Evolutionary conservation across 2,888 invertebrate species (phyloP).

Genomic region (Prenolepis imparis): DNA sequence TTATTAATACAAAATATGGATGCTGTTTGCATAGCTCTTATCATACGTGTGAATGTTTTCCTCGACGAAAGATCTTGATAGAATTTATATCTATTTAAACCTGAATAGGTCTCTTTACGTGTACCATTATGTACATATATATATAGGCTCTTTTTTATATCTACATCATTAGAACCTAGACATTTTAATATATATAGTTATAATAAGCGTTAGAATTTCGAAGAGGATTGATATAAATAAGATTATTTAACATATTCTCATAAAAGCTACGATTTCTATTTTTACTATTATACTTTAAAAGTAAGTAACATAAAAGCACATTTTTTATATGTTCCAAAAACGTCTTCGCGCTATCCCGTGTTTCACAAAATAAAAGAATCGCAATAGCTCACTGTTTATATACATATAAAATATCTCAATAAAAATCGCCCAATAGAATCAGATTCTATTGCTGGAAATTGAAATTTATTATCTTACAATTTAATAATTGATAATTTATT

Average conservation of each 20-base stretch:
- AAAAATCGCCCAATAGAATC: not conserved
- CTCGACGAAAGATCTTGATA: constrained; percentile 49
- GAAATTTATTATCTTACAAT: not conserved
- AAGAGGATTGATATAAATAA: constrained; percentile 49
- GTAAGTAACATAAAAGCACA: not conserved
- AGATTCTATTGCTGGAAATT: not conserved
- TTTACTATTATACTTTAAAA: not conserved
- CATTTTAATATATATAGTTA: constrained; percentile 38
- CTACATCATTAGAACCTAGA: constrained; percentile 54
- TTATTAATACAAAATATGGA: constrained; percentile 72
- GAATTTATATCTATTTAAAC: constrained; percentile 47
- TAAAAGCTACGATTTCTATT: not conserved
- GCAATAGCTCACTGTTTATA: not conserved
- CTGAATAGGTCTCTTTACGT: constrained; percentile 50
- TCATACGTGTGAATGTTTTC: constrained; percentile 50
- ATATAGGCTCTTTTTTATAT: constrained; percentile 60
- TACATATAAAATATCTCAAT: not conserved
- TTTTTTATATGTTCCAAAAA: not conserved
- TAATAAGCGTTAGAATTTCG: constrained; percentile 57
- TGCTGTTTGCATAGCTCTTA: constrained; percentile 55
- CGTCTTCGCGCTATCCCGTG: not conserved
- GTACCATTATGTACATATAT: constrained; percentile 56
- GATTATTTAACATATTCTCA: constrained; percentile 44
- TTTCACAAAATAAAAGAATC: constrained; percentile 13
- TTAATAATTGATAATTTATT: too few relatives aligned